Conservation (phyloP, 2,113 vertebrate genomes). For the Shinisaurus crocodilurus region DNA sequence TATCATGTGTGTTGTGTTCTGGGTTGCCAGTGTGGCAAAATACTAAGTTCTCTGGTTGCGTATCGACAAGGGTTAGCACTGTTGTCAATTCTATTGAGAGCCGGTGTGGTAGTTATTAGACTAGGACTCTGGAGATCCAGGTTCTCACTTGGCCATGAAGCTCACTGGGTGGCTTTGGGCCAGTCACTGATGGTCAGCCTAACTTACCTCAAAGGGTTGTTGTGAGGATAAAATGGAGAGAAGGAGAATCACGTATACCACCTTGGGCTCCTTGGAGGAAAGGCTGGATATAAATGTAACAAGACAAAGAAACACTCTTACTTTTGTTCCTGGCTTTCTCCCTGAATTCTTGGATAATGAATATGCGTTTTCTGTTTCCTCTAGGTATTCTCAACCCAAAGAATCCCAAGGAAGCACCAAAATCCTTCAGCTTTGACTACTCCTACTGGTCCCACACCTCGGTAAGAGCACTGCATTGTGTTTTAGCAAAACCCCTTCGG, state of each 20-base stretch:
- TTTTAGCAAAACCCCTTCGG: not conserved
- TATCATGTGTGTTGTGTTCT: not conserved
- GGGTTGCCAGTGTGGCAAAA: not conserved
- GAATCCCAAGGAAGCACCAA: conserved; percentile 97
- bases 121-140: not conserved
- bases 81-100: no score
- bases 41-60: not conserved
- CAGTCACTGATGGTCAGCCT: no score
- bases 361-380: conserved; percentile 59
- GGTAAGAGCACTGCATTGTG: conserved; percentile 76
- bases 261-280: not conserved
- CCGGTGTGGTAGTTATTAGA: not conserved
- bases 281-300: not conserved
- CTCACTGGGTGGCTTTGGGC: no score
- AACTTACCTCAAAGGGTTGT: not conserved
- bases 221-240: not conserved
- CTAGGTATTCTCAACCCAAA: conserved; percentile 97
- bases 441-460: conserved; percentile 99
- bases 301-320: not conserved
- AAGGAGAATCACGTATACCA: not conserved
- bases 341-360: conserved; percentile 20
- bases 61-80: not conserved
- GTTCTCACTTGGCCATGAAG: not conserved
- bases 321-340: not conserved
- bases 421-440: conserved; percentile 99